A percentile compares a stretch with the other conserved stretches of the same genome.
Conservation (phyloP, 2,113 vertebrate species). For the Terrapene triunguis region DNA sequence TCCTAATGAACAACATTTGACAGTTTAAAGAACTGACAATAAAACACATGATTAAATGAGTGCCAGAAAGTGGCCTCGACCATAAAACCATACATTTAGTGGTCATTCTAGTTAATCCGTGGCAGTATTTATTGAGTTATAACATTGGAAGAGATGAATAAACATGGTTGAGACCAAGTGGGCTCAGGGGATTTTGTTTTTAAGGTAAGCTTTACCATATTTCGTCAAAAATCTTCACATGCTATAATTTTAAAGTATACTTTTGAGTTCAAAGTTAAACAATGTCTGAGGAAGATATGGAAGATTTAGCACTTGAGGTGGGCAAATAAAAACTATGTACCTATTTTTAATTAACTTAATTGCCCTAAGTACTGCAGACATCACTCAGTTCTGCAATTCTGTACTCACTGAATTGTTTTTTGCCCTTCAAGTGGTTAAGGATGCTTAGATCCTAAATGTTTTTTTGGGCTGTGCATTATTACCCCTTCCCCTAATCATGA, state of each 20-base stretch:
- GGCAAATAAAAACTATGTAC: slow-evolving; percentile 34
- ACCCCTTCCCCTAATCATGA: neutral
- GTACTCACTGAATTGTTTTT: neutral
- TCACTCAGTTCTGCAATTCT: neutral
- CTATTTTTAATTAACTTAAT: slow-evolving; percentile 49
- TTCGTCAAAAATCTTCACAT: slow-evolving; percentile 73
- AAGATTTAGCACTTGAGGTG: slow-evolving; percentile 32
- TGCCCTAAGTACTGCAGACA: neutral
- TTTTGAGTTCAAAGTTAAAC: slow-evolving; percentile 67
- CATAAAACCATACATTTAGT: slow-evolving; percentile 65
- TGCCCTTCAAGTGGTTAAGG: neutral
- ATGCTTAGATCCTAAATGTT: neutral
- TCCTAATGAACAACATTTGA: slow-evolving; percentile 50
- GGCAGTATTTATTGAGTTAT: slow-evolving; percentile 57
- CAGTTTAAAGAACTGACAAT: slow-evolving; percentile 70
- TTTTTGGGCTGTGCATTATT: neutral
- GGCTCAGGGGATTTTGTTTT: slow-evolving; percentile 41
- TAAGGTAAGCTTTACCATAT: slow-evolving; percentile 68
- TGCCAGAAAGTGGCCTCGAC: slow-evolving; percentile 15
- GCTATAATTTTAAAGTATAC: slow-evolving; percentile 57
- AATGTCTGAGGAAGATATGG: slow-evolving; percentile 54
- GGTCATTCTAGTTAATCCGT: slow-evolving; percentile 43
- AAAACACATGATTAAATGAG: slow-evolving; percentile 70
- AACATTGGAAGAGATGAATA: slow-evolving; percentile 37
- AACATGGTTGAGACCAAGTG: neutral